Evolutionary conservation across 1,140 invertebrate genomes (phyloP), one percentile per base, ranked within the genome.

Genomic region (Chionoecetes opilio): DNA sequence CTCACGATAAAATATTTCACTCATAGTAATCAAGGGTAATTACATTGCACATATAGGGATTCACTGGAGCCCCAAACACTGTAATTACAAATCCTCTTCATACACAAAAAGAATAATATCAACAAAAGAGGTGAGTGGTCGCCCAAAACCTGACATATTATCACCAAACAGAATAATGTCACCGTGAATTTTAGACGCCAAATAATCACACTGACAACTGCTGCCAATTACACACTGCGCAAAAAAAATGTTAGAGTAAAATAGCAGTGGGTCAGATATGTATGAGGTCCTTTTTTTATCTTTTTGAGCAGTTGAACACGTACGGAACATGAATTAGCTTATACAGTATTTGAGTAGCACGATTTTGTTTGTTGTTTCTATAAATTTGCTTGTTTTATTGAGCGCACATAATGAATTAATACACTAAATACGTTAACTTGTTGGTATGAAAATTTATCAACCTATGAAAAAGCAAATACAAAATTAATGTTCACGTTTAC

Each of bases 401-500:
- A 75, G 63, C n/a, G n/a, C 63, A 75, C 63, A 75, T 75, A 75
- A 75, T 75, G 63, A 75, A 75, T 26, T 11, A 75, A 75, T 75
- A 75, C 63, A n/a, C 63, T 75, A n/a, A 75, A 75, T 75, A 75
- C 63, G 63, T n/a, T 75, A 26, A 75, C n/a, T 75, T 75, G 63
- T 75, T 75, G 26, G 63, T n/a, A 53, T 53, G 46, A 75, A 75
- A 75, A 75, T n/a, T 75, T n/a, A 26, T 75, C 63, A 26, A 75
- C 63, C 63, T 26, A 26, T 75, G n/a, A 75, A 75, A 75, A 26
- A 2, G 63, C 6, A 75, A 75, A 75, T 75, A 75, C 11, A n/a
- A 75, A 75, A 75, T 75, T 26, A 5, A 75, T 75, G 63, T 75
- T n/a, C 21, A 17, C 63, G 63, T n/a, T 17, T n/a, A 21, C 63